Evolutionary conservation across 2,888 invertebrate genomes (phyloP), one percentile per base, ranked within the genome.

Genomic region (Carabus problematicus): DNA sequence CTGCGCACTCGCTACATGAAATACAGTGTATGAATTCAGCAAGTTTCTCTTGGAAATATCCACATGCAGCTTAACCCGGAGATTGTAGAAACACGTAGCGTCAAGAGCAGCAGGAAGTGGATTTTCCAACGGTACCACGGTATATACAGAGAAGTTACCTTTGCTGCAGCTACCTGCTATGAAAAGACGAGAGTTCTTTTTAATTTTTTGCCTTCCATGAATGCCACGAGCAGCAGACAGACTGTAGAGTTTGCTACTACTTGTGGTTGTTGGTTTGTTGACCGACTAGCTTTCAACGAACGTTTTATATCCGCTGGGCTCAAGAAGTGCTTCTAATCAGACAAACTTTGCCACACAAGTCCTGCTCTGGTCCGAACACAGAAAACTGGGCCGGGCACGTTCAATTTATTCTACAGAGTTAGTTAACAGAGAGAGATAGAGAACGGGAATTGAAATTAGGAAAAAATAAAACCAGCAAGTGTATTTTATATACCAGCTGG

Each of bases 401-500:
- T 56, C 64, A 64, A 55, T 64, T 64, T 54, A 64, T 64, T 64
- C 64, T 54, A 43, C 42, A 16, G 55, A 63, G 63, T 63, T 63
- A 64, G 55, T 64, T 64, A 55, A 29, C 19, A 64, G 55, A 54
- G 55, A 56, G 55, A 64, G 63, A n/a, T 12, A 6, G 6, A 2
- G 16, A 16, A n/a, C 8, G 47, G 3, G 19, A 52, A 14, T 52
- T 12, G 52, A 52, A 52, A 52, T 12, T 45, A 12, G 3, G n/a
- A 12, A n/a, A 12, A 14, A 12, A 14, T 12, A 45, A 12, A n/a
- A 45, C 45, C 45, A 3, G 45, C 3, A 12, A 1, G n/a, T n/a
- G 45, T 45, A 12, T 12, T 45, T 45, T 45, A 14, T 45, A 45
- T 12, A 12, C 29, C 29, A 29, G 6, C 29, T 29, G 29, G 29